Evolutionary conservation across 2,113 vertebrate species (phyloP).

Genomic region (Boulengeromyrus knoepffleri): DNA sequence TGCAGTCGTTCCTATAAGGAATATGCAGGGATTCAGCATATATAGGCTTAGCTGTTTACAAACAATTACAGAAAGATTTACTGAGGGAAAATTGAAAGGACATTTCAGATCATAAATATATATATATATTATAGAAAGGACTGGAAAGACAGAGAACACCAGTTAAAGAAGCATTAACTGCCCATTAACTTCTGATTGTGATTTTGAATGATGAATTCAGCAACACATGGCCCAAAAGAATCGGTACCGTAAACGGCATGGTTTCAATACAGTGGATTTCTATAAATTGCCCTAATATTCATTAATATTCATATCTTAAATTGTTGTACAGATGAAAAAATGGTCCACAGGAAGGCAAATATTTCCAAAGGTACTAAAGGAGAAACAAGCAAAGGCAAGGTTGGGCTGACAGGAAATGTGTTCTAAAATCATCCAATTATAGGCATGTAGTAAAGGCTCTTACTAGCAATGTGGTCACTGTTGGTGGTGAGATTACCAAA

Average conservation of each 20-base stretch:
- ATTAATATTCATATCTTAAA: not conserved
- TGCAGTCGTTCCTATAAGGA: not conserved
- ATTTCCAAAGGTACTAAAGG: not conserved
- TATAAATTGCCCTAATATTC: not conserved
- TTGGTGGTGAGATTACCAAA: constrained; percentile 10
- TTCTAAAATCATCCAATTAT: not conserved
- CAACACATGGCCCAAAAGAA: not conserved
- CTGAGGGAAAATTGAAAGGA: not conserved
- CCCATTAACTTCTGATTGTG: not conserved
- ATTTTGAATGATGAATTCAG: not conserved
- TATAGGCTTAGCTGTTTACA: not conserved
- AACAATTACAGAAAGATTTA: not conserved
- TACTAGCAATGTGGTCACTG: constrained; percentile 2
- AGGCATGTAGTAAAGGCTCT: not conserved
- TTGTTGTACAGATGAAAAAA: not conserved
- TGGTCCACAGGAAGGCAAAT: not conserved
- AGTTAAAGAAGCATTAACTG: not conserved
- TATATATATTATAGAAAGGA: not conserved
- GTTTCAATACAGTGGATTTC: not conserved
- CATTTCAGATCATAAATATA: not conserved
- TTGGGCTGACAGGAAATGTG: not conserved
- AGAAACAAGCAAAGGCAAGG: not conserved
- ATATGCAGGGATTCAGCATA: not conserved
- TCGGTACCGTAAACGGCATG: not conserved
- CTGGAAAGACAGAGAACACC: not conserved